Conservation (phyloP, 2,113 vertebrate species). For the cattle (Bos taurus) region ARS-UCD2.0 NC_037337.1:7401501-7402000, state of each 20-base stretch:
- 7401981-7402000: not conserved
- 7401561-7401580: not conserved
- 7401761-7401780: not conserved
- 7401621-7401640: not conserved
- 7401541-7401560: not conserved
- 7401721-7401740: not conserved
- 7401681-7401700: not conserved
- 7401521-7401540: accelerated
- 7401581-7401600: not conserved
- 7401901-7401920: not conserved
- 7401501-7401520: not conserved
- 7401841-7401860: not conserved
- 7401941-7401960: not conserved
- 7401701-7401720: not conserved
- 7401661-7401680: not conserved
- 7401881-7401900: not conserved
- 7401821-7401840: not conserved
- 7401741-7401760: not conserved
- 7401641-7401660: not conserved
- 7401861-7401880: not conserved
- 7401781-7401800: not conserved
- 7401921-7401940: not conserved
- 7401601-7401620: not conserved
- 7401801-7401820: not conserved
- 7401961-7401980: not conserved